Evolutionary conservation across 2,113 vertebrate genomes (phyloP).

Genomic region (Pantherophis guttatus): DNA sequence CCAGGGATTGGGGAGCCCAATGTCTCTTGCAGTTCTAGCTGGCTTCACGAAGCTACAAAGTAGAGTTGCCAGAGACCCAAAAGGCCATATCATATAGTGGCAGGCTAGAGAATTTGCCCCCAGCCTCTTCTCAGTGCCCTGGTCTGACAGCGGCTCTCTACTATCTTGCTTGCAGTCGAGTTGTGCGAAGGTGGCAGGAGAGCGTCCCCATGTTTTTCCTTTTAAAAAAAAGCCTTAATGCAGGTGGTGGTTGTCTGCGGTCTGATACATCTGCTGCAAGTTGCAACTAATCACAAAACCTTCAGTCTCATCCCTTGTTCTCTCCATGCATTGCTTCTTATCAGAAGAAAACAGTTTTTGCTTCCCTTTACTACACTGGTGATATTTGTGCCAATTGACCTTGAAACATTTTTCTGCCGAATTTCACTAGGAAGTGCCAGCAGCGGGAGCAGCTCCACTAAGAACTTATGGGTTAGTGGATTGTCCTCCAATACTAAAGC

Average conservation of each 20-base stretch:
- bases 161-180: neutral
- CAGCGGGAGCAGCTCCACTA: constrained; percentile 82
- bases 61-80: too few relatives aligned
- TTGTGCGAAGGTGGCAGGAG: neutral
- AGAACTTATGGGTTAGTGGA: constrained; percentile 96
- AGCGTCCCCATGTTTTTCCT: neutral
- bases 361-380: neutral
- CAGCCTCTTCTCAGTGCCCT: neutral
- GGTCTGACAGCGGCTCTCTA: neutral
- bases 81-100: too few relatives aligned
- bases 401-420: neutral
- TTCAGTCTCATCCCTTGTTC: neutral
- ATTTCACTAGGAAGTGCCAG: constrained; percentile 73
- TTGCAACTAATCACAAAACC: neutral
- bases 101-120: neutral
- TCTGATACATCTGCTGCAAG: neutral
- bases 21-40: neutral
- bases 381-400: too few relatives aligned
- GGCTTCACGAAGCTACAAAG: neutral
- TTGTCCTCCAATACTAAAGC: constrained; percentile 97
- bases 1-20: neutral
- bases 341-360: neutral
- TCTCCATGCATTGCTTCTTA: neutral
- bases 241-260: neutral
- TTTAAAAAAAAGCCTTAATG: neutral